Evolutionary conservation across 2,888 invertebrate genomes (phyloP).

Genomic region (Bombylius major): DNA sequence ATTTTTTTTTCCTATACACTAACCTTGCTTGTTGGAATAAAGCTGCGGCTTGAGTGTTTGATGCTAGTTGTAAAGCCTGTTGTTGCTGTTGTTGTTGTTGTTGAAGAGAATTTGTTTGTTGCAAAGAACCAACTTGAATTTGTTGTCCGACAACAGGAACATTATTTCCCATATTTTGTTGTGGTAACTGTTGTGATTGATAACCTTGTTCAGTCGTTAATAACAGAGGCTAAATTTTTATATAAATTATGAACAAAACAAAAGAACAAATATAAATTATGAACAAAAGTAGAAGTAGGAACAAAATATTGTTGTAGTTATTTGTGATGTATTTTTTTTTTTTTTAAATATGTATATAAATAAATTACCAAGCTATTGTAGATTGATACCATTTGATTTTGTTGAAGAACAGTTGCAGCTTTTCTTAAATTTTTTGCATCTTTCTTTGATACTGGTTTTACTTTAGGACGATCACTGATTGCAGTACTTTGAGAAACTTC

Average conservation of each 20-base stretch:
- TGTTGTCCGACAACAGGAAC: constrained; percentile 2
- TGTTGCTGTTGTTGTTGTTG: constrained; percentile 22
- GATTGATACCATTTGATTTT: constrained; percentile 37
- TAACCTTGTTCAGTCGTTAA: constrained; percentile 21
- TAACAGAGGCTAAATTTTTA: constrained; percentile 14
- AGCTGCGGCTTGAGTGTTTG: background rate
- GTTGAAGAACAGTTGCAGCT: constrained; percentile 37
- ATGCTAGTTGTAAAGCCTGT: constrained; percentile 5
- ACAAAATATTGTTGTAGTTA: background rate
- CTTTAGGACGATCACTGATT: constrained; percentile 73
- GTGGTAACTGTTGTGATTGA: constrained; percentile 13
- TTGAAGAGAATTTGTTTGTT: constrained; percentile 17
- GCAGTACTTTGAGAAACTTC: constrained; percentile 51
- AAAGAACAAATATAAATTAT: background rate
- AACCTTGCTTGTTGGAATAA: constrained; percentile 6
- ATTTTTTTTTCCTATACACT: background rate
- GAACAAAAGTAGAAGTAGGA: background rate
- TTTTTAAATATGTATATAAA: background rate
- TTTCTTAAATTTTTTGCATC: constrained; percentile 63
- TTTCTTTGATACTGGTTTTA: constrained; percentile 67
- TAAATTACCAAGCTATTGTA: constrained; percentile 34
- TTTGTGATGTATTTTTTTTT: background rate
- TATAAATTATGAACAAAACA: background rate
- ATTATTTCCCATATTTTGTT: constrained; percentile 12
- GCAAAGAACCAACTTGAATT: constrained; percentile 16